Evolutionary conservation across 2,888 invertebrate genomes (phyloP), one percentile per base, ranked within the genome.

Genomic region (Phengaris arion): DNA sequence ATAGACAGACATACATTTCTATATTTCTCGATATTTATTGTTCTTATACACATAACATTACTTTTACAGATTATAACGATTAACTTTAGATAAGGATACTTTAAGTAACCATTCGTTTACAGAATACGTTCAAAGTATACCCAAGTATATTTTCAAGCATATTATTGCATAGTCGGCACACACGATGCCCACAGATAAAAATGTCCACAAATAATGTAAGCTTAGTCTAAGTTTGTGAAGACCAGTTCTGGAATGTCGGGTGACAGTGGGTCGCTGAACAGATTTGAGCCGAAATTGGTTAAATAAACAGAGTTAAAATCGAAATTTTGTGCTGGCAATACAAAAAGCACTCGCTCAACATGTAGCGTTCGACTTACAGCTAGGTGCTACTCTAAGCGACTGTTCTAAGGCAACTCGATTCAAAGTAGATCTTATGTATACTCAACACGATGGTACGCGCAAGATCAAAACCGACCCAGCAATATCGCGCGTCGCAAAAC

Each of bases 231-330:
- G 72, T 75, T 75, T 78, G 77, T 78, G 78, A 77, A 78, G 74
- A 76, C 75, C 79, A 80, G 81, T 81, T 81, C 83, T 92, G 92
- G 92, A 92, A 92, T 92, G 92, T 92, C 88, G 89, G 82, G 86
- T 80, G 76, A 77, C 15, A 54, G 68, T 45, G 68, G 75, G 55
- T 70, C 45, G 55, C 69, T 48, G 69, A 64, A 74, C 15, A 74
- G 55, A 69, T 69, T 69, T 46, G 55, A 75, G 55, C 55, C 15
- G 54, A 69, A 35, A 35, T 35, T 35, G 35, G 35, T 35, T 35
- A 35, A 35, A 35, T 4, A 35, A 4, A 2, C 35, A 35, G 35
- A 46, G 7, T 55, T 68, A 55, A 69, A 54, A 54, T 75, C 48
- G 46, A 57, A 75, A 74, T 68, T 45, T 54, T 75, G 74, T 75